Evolutionary conservation across 37 sponge, comb jelly and placozoan genomes (phyloP), one percentile per base, ranked within the genome.

Genomic region (Tethya wilhelma): DNA sequence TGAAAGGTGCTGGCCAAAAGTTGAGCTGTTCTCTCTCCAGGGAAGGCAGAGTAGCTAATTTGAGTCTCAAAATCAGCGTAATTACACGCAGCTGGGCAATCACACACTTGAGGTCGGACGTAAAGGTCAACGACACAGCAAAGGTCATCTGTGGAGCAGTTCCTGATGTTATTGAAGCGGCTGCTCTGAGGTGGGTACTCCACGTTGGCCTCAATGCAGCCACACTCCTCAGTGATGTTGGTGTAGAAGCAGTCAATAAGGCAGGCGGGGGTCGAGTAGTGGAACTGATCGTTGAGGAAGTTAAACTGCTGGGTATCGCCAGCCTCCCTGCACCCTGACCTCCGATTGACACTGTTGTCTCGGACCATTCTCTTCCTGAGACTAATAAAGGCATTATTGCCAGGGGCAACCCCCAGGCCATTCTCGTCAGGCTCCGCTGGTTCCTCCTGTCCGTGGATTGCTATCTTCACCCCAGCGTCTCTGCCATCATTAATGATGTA

Each of bases 261-360:
- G 67, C 79, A 78, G 32, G 79, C 79, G 30, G 67, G 2, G 34
- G 32, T 7, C 38, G 67, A 65, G 36, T 78, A 78, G 29, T 44
- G 14, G 40, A 28, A 78, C 41, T 60, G 43, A 2, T 23, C 22
- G 2, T 14, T 29, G 20, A 78, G 23, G 33, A 78, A 65, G 67
- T 64, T 44, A 44, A 78, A 49, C 1, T 65, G 33, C n/a, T 33
- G 1, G 9, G 44, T n/a, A n/a, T 19, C 53, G 9, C 14, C 14
- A 19, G 9, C 28, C 26, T n/a, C 63, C 22, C 22, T 60, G 28
- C 7, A 12, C 23, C 40, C 34, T 8, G 23, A 67, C 1, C 11
- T 44, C 1, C 37, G 49, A 11, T 12, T 20, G 19, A n/a, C 65
- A 31, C 33, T 4, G 42, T 75, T 63, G 14, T 6, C 17, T 5